A percentile compares a stretch with the other conserved stretches of the same genome.
These are phyloP conservation scores for Anarhynchus alexandrinus DNA, from an alignment of 2,113 vertebrate species.

Conservation along the genomic window DNA sequence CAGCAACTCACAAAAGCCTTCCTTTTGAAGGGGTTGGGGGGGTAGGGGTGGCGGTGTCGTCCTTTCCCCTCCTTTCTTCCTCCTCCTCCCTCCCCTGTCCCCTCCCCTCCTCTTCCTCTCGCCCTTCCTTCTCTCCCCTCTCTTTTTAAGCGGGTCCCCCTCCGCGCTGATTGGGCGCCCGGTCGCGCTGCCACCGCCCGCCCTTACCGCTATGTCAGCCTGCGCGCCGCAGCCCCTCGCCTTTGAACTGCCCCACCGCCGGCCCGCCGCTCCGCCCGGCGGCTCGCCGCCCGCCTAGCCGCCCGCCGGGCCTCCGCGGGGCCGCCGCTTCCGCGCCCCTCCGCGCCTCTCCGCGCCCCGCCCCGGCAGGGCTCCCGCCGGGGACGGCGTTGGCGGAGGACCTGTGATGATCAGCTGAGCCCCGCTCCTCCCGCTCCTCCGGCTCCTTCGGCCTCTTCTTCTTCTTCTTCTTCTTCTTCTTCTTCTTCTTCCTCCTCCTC, in stretches of 20 bases:
- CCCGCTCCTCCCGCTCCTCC: not conserved
- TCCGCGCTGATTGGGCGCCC: slow-evolving; percentile 90
- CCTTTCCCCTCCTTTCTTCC: not conserved
- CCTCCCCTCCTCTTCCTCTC: not conserved
- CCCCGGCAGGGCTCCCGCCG: not conserved
- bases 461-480: not conserved
- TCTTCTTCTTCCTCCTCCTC: not conserved
- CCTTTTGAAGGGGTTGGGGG: not conserved
- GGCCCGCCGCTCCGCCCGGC: slow-evolving; percentile 83
- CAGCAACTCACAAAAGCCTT: slow-evolving; percentile 36
- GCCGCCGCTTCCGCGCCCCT: not conserved
- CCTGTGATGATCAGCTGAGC: slow-evolving; percentile 25
- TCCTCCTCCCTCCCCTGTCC: not conserved
- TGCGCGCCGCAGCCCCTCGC: slow-evolving; percentile 86
- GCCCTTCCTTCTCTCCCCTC: slow-evolving; percentile 1
- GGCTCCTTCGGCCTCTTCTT: slow-evolving; percentile 38
- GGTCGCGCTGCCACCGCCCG: slow-evolving; percentile 83
- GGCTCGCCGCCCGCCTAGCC: slow-evolving; percentile 68
- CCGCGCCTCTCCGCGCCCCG: not conserved
- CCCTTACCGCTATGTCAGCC: slow-evolving; percentile 93
- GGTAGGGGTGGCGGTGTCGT: not conserved
- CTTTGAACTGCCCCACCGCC: slow-evolving; percentile 92
- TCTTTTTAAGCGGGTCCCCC: slow-evolving; percentile 76
- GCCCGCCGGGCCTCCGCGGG: not conserved
- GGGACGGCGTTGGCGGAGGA: not conserved